Conservation (phyloP, 1,140 invertebrate species). For the Antheraea pernyi region DNA sequence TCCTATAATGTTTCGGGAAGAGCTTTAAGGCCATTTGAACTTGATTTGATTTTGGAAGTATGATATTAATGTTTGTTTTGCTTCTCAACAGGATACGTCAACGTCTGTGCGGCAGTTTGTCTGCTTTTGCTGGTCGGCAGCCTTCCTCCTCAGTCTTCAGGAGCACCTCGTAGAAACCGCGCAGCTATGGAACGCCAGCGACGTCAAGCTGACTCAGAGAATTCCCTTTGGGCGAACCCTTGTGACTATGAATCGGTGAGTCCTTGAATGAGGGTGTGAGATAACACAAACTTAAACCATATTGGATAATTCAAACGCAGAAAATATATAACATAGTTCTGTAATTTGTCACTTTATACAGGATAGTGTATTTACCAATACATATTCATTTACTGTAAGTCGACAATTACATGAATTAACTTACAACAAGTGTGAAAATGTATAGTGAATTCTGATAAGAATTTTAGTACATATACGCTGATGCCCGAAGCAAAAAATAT, state of each 20-base stretch:
- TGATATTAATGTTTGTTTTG: background rate
- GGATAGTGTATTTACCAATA: too few species aligned
- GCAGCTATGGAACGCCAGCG: slow-evolving; percentile 51
- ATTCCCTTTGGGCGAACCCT: slow-evolving; percentile 56
- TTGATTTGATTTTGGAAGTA: background rate
- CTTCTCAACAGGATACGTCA: slow-evolving; percentile 58
- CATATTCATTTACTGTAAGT: too few species aligned
- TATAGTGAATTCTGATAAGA: too few species aligned
- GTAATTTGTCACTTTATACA: too few species aligned
- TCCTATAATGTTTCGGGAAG: too few species aligned
- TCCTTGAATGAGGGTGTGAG: background rate
- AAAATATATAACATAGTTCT: too few species aligned
- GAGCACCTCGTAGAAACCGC: slow-evolving; percentile 50
- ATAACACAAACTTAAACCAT: too few species aligned
- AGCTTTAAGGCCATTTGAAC: background rate
- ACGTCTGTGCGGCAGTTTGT: slow-evolving; percentile 68
- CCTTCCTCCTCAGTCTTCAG: slow-evolving; percentile 50
- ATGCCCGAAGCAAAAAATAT: too few species aligned
- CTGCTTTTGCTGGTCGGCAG: slow-evolving; percentile 56
- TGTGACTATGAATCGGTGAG: slow-evolving; percentile 44
- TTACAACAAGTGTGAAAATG: too few species aligned
- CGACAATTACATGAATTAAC: too few species aligned
- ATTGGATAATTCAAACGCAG: too few species aligned
- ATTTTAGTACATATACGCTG: too few species aligned
- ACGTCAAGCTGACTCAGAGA: slow-evolving; percentile 35